Percentiles rank a stretch among this genome's conserved stretches.
Conservation (phyloP, 2,113 vertebrate genomes). For the Dromas ardeola region DNA sequence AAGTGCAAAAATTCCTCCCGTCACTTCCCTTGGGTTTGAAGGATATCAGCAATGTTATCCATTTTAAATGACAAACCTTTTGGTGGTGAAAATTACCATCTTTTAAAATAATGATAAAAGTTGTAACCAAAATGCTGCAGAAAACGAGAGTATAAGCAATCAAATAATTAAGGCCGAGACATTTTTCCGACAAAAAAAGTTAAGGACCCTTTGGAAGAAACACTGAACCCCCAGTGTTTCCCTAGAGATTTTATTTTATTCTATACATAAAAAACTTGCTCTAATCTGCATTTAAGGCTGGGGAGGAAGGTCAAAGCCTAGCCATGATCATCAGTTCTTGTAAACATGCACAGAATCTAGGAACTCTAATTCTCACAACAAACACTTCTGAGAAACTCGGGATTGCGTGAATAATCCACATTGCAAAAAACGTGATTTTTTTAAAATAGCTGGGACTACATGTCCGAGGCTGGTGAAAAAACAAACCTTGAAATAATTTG, state of each 20-base stretch:
- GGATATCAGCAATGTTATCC: background rate
- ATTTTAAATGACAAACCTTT: background rate
- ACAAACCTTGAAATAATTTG: background rate
- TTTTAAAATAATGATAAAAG: background rate
- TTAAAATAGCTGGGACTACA: background rate
- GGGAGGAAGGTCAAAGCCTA: background rate
- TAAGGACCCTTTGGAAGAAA: background rate
- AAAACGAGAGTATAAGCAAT: background rate
- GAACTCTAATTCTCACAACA: background rate
- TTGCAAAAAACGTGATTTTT: background rate
- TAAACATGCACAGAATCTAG: background rate
- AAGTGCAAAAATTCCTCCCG: constrained; percentile 5
- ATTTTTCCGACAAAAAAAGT: background rate
- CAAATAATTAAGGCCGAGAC: background rate
- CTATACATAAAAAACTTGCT: background rate
- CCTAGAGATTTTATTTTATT: background rate
- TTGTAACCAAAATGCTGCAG: background rate
- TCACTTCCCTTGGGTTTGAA: background rate
- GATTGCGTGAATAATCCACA: background rate
- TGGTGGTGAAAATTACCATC: background rate
- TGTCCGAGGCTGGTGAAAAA: background rate
- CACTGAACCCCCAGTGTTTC: background rate
- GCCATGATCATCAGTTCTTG: background rate
- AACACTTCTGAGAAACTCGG: background rate
- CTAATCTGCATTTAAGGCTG: background rate